Conservation (phyloP, 1,140 invertebrate genomes). For the Drosophila oshimai region DNA sequence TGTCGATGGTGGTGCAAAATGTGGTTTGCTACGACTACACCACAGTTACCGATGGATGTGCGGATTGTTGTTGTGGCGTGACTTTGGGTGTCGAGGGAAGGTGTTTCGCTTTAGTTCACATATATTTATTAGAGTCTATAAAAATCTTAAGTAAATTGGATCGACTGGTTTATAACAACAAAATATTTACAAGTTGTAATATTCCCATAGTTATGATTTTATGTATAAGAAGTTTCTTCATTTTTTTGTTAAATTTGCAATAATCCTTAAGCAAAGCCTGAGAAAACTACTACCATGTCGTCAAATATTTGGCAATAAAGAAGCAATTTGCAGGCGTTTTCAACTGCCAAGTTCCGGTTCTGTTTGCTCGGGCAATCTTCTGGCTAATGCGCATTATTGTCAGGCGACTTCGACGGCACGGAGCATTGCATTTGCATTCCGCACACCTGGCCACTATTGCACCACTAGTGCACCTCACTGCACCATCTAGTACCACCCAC, state of each 20-base stretch:
- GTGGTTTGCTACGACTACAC: not conserved
- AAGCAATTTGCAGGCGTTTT: constrained; percentile 18
- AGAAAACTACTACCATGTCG: not conserved
- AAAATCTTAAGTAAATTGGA: too few species aligned
- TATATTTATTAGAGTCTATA: too few species aligned
- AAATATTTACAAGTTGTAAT: too few species aligned
- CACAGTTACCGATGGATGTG: constrained; percentile 8
- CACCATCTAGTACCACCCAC: not conserved
- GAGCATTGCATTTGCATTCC: constrained; percentile 60
- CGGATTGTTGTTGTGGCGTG: not conserved
- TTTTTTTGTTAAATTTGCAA: not conserved
- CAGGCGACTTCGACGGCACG: constrained; percentile 15
- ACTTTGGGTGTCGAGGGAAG: not conserved
- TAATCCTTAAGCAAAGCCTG: not conserved
- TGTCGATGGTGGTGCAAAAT: constrained; percentile 15
- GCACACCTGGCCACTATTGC: constrained; percentile 17
- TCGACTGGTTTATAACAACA: too few species aligned
- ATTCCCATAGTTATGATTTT: too few species aligned
- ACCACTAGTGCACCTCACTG: not conserved
- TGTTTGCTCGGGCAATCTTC: constrained; percentile 62
- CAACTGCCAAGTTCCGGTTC: constrained; percentile 31
- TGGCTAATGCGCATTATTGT: constrained; percentile 76
- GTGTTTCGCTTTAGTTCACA: too few species aligned
- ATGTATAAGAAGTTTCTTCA: too few species aligned
- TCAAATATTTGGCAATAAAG: constrained; percentile 9